Evolutionary conservation across 2,888 invertebrate genomes (phyloP), one percentile per base, ranked within the genome.

Genomic region (Cataglyphis rosenhaueri): DNA sequence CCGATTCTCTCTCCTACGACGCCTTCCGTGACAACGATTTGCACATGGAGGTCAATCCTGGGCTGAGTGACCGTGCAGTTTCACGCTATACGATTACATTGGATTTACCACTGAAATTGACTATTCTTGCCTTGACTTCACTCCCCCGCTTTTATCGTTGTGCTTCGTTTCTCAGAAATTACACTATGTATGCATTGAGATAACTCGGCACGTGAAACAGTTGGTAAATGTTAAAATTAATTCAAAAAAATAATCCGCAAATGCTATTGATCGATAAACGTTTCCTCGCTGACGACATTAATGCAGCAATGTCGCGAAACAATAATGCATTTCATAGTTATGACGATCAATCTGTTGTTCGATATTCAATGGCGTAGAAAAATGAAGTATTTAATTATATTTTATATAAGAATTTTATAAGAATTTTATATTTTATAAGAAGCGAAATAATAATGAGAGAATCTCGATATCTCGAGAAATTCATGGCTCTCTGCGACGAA

Each of bases 1-100:
- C 89, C 84, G 89, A 73, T 89, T 64, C 89, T 87, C 88, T 86
- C 87, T 88, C 89, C 85, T 85, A 73, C 87, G 83, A 81, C 86
- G 29, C 41, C 61, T 76, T 76, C 66, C 87, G 82, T 75, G 82
- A 85, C 83, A 84, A 84, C 84, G 82, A 75, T 71, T 73, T 71
- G 66, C 62, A 73, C 85, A 68, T 25, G 38, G 35, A 1, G 52
- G 62, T 62, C 62, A 62, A 75, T 74, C 25, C 61, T 21, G 21
- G 32, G 32, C 32, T 44, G 32, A 62, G 32, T 74, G 61, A 73
- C 41, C 57, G 38, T 41, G 59, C 38, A 10, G 21, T 74, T 38
- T 15, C 41, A 35, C 44, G 29, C 15, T 35, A 32, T n/a, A 21
- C n/a, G 32, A 3, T 44, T 41, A 12, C 29, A 21, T 74, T 18